Evolutionary conservation across 2,888 invertebrate genomes (phyloP), one percentile per base, ranked within the genome.

Genomic region (Macrosoma leucophasiata): DNA sequence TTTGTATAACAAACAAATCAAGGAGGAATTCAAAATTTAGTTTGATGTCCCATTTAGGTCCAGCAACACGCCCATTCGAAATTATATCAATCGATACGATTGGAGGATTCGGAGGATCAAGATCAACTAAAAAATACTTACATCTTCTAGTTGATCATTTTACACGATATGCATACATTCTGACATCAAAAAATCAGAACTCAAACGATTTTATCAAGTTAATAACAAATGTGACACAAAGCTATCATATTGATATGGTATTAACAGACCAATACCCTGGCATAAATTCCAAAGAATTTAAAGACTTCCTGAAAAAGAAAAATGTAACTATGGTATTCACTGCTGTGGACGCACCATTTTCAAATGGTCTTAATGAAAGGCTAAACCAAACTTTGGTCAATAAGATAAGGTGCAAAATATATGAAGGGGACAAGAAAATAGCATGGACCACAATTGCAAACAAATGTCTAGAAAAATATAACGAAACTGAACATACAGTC

Each of bases 321-420:
- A 10, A 39, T 2, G 54, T 54, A 42, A 6, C 24, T 13, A 36
- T 60, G 13, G 26, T 60, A 10, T 60, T 64, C 13, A 62, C 55
- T 4, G 57, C 54, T 29, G 52, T 51, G 30, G 43, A 55, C 25
- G 28, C 52, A 20, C 50, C 51, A 29, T 48, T 55, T 13, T 49
- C 46, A 14, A 48, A 55, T 26, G 51, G 52, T 0, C 20, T 52
- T 13, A 48, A 43, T 22, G 39, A 48, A 33, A 38, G 36, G 20
- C 13, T 43, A 7, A 46, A 48, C 28, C 52, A 57, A 39, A 52
- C 56, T 3, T 13, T 56, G 12, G 45, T 55, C 1, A 56, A 60
- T 34, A 58, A 54, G 36, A 57, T 54, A 1, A 43, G 54, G 29
- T 56, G 55, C 29, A 48, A 37, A 38, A 49, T 53, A 29, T 56